Evolutionary conservation across 2,888 invertebrate species (phyloP), one percentile per base, ranked within the genome.

Genomic region (Napeogenes sylphis): DNA sequence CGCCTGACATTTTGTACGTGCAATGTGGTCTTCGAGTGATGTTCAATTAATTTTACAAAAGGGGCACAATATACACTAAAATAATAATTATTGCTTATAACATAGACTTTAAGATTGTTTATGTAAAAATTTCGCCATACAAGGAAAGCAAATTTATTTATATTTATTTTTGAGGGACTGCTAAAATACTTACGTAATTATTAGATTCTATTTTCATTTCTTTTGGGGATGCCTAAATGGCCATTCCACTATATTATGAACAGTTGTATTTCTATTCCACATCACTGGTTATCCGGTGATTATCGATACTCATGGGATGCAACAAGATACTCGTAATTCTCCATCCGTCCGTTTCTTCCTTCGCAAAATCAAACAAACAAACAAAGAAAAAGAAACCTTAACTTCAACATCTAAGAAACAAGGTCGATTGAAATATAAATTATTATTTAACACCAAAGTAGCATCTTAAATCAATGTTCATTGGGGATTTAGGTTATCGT

Each of bases 261-360:
- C 56, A 63, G 56, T 59, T 63, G 56, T 63, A 61, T 71, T 21
- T 65, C 68, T 73, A 72, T 71, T 75, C 71, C 70, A 59, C 63
- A 79, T 72, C 75, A 86, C 80, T 77, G 76, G 84, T 84, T 78
- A 82, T 76, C 68, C 58, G 77, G 76, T 81, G 79, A 72, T 70
- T 75, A 81, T 73, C 70, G 79, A 89, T 88, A 87, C 83, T 73
- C 85, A 81, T 87, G 89, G 82, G 89, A 88, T 65, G 86, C 76
- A 83, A 87, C 73, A 55, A 63, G 78, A 87, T 67, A 71, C 79
- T 65, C 80, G 76, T 73, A 74, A 78, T 69, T 68, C 69, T 58
- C 72, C 75, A 82, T 73, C 78, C 74, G 78, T 61, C 80, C 84
- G 81, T 83, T 70, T 77, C 80, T 71, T 73, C 58, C 30, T 21